These are phyloP conservation scores for Oscheius sp. DNA, from an alignment of 2,888 invertebrate species.

Conservation along the genomic window DNA sequence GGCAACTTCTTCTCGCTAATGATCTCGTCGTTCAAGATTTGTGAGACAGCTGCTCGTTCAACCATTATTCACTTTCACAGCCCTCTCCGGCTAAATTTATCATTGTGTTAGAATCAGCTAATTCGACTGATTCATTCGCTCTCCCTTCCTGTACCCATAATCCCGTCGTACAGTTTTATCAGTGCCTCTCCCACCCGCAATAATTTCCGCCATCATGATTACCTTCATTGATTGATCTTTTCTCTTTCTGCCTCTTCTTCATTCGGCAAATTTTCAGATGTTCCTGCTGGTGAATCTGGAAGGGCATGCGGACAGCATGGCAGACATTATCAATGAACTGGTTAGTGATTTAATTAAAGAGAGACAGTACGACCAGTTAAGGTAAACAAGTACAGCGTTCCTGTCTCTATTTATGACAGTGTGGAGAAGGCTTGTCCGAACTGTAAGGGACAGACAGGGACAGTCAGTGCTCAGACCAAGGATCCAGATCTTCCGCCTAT, in stretches of 20 bases:
- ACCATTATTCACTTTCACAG: no score
- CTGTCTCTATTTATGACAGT: constrained; percentile 46
- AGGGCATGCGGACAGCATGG: constrained; percentile 39
- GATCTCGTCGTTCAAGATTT: no score
- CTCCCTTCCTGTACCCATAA: constrained; percentile 1
- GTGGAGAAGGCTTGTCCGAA: constrained; percentile 51
- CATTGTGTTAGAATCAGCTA: no score
- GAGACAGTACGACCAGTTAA: constrained; percentile 26
- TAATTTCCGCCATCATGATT: constrained; percentile 24
- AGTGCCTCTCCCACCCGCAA: constrained; percentile 5
- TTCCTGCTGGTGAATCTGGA: constrained; percentile 52
- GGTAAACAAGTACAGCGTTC: constrained; percentile 45
- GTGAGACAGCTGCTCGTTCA: no score
- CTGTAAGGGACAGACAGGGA: constrained; percentile 29
- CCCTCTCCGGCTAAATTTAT: no score
- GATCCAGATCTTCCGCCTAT: constrained; percentile 25
- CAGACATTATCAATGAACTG: constrained; percentile 42
- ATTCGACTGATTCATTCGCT: neutral
- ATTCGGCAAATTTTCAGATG: constrained; percentile 30
- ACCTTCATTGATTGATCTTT: constrained; percentile 19
- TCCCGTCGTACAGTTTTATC: constrained; percentile 17
- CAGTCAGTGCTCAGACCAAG: neutral
- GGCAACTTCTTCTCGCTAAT: no score
- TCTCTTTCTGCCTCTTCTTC: constrained; percentile 11
- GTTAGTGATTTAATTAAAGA: constrained; percentile 34